phyloP scores from a whole-genome alignment of 1,140 invertebrate genomes.

The Musca domestica region DNA sequence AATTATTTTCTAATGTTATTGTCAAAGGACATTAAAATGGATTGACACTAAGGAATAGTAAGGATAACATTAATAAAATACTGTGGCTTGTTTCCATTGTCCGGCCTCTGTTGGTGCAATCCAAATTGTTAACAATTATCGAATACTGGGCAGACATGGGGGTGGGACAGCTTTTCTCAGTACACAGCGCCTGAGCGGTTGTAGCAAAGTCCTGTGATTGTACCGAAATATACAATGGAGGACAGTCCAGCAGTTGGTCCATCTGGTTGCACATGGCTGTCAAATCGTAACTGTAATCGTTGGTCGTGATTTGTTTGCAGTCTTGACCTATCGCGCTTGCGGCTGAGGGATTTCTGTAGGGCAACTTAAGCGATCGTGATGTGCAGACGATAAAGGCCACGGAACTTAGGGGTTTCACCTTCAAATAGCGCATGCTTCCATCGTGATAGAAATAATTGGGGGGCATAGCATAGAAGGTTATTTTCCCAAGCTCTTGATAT shows the following conservation, averaged over 20 bases:
- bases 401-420: conserved; percentile 54
- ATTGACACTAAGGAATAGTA: too few species aligned
- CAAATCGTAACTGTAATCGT: conserved; percentile 50
- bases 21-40: too few species aligned
- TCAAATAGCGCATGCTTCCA: conserved; percentile 56
- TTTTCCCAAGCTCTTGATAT: conserved; percentile 60
- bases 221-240: conserved; percentile 63
- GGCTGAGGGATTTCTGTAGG: conserved; percentile 36
- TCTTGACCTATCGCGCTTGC: neutral
- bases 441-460: conserved; percentile 65
- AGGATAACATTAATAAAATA: too few species aligned
- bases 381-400: conserved; percentile 59
- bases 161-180: conserved; percentile 59
- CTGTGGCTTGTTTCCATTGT: too few species aligned
- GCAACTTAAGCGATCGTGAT: conserved; percentile 56
- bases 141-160: conserved; percentile 63
- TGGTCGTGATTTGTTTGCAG: conserved; percentile 41
- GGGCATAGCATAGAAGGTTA: conserved; percentile 65
- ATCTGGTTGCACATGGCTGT: conserved; percentile 58
- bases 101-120: conserved; percentile 56
- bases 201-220: conserved; percentile 46
- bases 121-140: conserved; percentile 62
- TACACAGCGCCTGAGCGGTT: conserved; percentile 38
- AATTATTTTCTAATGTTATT: too few species aligned
- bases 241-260: conserved; percentile 58